These are phyloP conservation scores for Pycnonotus jocosus DNA, from an alignment of 2,113 vertebrate species.

Conservation along the genomic window DNA sequence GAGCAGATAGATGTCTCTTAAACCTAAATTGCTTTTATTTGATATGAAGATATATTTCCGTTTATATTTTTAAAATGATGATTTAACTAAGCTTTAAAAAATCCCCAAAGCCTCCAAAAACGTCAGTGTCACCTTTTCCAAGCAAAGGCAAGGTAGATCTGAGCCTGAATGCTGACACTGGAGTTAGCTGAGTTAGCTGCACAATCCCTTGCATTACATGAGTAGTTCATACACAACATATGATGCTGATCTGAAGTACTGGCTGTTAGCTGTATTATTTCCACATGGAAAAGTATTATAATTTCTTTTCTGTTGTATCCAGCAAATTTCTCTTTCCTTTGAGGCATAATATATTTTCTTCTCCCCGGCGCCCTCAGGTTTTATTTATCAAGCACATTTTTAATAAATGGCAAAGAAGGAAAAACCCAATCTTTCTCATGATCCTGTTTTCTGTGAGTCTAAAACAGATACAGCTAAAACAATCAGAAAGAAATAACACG, in stretches of 20 bases:
- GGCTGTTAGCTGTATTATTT: background rate
- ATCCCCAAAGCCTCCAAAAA: background rate
- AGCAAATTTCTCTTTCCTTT: background rate
- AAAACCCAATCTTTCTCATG: background rate
- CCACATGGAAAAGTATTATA: slow-evolving; percentile 1
- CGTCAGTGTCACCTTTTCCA: background rate
- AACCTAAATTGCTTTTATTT: background rate
- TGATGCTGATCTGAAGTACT: slow-evolving; percentile 1
- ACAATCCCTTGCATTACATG: background rate
- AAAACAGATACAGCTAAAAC: background rate
- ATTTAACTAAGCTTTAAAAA: background rate
- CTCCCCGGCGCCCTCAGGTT: background rate
- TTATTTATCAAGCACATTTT: background rate
- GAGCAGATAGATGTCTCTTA: background rate
- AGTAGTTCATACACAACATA: background rate
- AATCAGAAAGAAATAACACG: background rate
- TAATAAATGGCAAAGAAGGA: background rate
- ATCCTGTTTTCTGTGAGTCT: background rate
- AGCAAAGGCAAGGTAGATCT: background rate
- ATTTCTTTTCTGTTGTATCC: background rate
- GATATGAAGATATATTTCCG: background rate
- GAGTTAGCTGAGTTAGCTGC: background rate
- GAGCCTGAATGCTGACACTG: background rate
- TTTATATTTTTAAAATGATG: background rate
- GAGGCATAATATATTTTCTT: background rate